These are phyloP conservation scores for Diacarnus erythraeanus DNA, from an alignment of 37 sponge, comb jelly and placozoan species.

Conservation along the genomic window DNA sequence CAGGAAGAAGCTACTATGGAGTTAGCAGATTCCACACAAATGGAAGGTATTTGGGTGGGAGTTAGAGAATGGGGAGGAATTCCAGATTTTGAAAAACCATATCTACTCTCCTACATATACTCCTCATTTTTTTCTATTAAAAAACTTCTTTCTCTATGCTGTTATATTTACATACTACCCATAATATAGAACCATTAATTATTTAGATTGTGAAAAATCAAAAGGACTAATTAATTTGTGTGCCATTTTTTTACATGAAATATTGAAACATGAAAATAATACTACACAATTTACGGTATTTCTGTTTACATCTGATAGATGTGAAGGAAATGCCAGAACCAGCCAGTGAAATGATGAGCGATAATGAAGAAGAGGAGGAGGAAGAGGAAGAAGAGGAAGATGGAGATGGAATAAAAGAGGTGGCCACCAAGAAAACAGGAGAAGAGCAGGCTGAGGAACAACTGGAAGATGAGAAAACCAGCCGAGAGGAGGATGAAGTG, in stretches of 20 bases:
- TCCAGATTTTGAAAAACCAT: no score
- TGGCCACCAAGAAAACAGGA: not conserved
- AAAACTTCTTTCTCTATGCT: no score
- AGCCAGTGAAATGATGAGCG: not conserved
- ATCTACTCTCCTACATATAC: no score
- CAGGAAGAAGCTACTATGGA: constrained; percentile 25
- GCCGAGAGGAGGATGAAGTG: constrained; percentile 7
- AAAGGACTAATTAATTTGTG: no score
- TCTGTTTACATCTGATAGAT: not conserved
- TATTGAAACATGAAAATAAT: not conserved
- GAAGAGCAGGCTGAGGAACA: not conserved
- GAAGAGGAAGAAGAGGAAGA: constrained; percentile 25
- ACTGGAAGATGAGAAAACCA: not conserved
- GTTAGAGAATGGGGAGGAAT: no score
- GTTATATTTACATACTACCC: no score
- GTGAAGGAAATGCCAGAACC: not conserved
- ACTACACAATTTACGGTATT: not conserved
- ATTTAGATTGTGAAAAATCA: no score
- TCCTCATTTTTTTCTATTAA: no score
- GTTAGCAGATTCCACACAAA: constrained; percentile 40
- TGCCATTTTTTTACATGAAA: no score
- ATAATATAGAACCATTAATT: no score
- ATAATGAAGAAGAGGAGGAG: constrained; percentile 17
- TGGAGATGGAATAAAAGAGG: constrained; percentile 1
- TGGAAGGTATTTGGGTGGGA: no score